These are phyloP conservation scores for Psittacula cyanocephala DNA, from an alignment of 2,113 vertebrate species.

Conservation along the genomic window DNA sequence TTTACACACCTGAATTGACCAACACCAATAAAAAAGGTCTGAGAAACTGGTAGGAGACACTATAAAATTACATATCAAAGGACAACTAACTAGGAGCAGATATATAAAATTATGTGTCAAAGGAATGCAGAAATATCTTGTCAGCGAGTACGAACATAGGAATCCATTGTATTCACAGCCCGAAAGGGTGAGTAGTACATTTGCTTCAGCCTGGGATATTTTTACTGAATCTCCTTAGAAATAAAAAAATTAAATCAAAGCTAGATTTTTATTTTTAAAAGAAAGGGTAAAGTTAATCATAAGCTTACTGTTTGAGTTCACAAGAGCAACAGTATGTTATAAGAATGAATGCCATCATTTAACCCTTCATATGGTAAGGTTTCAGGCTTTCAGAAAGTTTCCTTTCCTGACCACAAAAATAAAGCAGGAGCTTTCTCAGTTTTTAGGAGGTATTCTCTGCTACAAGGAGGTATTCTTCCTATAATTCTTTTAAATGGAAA, in stretches of 20 bases:
- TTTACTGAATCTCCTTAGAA: background rate
- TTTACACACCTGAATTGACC: background rate
- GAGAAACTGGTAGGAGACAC: background rate
- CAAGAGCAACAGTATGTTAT: background rate
- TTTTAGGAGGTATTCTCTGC: background rate
- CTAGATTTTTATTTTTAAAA: background rate
- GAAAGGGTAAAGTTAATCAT: background rate
- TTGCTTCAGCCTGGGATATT: background rate
- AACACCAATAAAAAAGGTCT: background rate
- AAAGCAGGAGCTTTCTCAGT: background rate
- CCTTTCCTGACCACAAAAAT: background rate
- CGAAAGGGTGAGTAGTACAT: background rate
- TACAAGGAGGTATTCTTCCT: background rate
- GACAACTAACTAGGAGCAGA: background rate
- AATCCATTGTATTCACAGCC: background rate
- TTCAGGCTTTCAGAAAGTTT: background rate
- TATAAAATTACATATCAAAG: conserved; percentile 28
- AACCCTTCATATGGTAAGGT: background rate
- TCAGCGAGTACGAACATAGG: background rate
- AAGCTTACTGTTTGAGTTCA: background rate
- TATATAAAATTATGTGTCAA: conserved; percentile 31
- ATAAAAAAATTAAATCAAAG: background rate
- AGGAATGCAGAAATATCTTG: conserved; percentile 2
- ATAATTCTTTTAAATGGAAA: background rate
- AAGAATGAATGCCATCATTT: background rate